Evolutionary conservation across 2,797 vertebrate species (phyloP), one percentile per base, ranked within the genome.

Genomic region (Sylvia borin): DNA sequence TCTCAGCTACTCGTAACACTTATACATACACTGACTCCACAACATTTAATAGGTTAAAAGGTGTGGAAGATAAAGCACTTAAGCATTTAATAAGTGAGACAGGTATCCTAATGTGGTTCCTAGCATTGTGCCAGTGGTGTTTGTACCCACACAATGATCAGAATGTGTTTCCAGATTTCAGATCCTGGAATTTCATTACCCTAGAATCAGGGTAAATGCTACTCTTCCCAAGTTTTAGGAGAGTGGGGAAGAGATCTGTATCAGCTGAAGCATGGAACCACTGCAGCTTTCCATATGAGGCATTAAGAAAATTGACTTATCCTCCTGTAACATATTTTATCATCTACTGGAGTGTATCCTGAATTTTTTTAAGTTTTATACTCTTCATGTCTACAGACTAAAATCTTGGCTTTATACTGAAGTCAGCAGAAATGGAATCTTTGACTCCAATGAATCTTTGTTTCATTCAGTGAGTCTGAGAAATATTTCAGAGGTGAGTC

Each of bases 371-470:
- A 11, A 11, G 9, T 66, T 87, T 92, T 81, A 3, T 62, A 34
- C 3, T 54, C 13, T 54, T 90, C 9, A 7, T 22, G 12, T 58
- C 18, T 62, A 61, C 21, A 1, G 9, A 67, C 24, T 60, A 60
- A 91, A 83, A 78, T 36, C 40, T 80, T 81, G 22, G 24, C 34
- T 29, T 80, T 7, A 11, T 3, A 48, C 11, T 67, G 48, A 90
- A 78, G n/a, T 66, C 24, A 64, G 32, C 2, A 62, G 29, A 75
- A 91, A 50, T 32, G 15, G 47, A 64, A n/a, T 6, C 36, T 89
- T 68, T 66, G 36, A 42, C 32, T 78, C 32, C 34, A 71, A 0
- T 2, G 17, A 51, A 15, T 17, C 32, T 31, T 74, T 1, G 0
- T 48, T 92, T 79, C 42, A 74, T 26, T 21, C 16, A 54, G 11